Base-by-base conservation (phyloP, 2,797 vertebrate genomes). In the Epinephelus awoara region DNA sequence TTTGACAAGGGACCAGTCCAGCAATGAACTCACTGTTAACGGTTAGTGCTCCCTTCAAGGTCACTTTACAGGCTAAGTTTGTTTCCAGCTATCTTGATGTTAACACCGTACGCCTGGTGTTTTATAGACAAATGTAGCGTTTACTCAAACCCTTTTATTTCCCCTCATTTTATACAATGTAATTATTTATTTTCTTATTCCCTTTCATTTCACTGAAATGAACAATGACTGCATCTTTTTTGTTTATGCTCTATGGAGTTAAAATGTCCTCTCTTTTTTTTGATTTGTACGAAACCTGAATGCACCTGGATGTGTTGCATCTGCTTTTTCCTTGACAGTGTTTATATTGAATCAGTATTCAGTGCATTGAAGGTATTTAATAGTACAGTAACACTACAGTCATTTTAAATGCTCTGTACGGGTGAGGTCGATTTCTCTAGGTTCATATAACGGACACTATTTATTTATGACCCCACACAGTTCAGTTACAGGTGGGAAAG, bases 101-200 rank as follows among this genome's bases (percentile, higher is more conserved):
- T 49, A 55, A n/a, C 51, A 1, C 67, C 18, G 11, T 6, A 55
- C 10, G 55, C 68, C 73, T 65, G 66, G 67, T 18, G 2, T 83
- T 67, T 74, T 42, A 38, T 11, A 71, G 12, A 59, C 10, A 75
- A 84, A 79, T 85, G 88, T 90, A 92, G 90, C 82, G 79, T 88
- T 83, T 44, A 62, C 23, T 68, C 58, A 54, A 18, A 63, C 62
- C 44, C 11, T 50, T 77, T 49, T 21, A 46, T 57, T 64, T 21
- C 23, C 42, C 27, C n/a, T 81, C 7, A 40, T 77, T 92, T 89
- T 81, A 82, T 87, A 59, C 67, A 56, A 47, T 63, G 18, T 57
- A 56, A 7, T 84, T 88, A 86, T 91, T 94, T 93, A 92, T 93
- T 92, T 92, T 85, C 61, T 72, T 87, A 75, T 69, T 80, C 34